Percentiles rank a stretch among this genome's conserved stretches.
phyloP scores from a whole-genome alignment of 2,888 invertebrate species.

The Gastracanthus pulcherrimus region DNA sequence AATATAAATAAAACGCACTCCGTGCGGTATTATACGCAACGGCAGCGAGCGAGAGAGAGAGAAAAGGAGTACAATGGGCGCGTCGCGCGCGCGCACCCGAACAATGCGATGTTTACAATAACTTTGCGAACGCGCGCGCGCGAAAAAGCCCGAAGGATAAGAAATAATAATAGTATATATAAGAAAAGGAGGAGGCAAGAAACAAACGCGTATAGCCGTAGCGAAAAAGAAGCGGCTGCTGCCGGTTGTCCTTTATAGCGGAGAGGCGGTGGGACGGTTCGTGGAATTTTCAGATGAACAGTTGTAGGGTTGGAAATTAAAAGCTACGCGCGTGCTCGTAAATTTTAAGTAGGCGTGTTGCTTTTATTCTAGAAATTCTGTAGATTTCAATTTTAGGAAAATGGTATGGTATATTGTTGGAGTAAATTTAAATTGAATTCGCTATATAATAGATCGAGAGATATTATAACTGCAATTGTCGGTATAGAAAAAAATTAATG shows the following conservation, averaged over 20 bases:
- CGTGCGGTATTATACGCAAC: too few relatives aligned
- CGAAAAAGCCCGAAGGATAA: constrained; percentile 40
- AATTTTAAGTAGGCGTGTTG: too few relatives aligned
- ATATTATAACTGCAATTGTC: too few relatives aligned
- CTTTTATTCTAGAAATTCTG: too few relatives aligned
- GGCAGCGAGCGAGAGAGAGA: neutral
- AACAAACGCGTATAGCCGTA: constrained; percentile 44
- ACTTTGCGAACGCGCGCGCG: constrained; percentile 24
- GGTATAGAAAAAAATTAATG: too few relatives aligned
- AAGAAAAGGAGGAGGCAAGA: constrained; percentile 29
- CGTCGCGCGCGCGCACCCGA: constrained; percentile 28
- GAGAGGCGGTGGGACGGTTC: constrained; percentile 16
- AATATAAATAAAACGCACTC: constrained; percentile 48
- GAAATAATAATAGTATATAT: constrained; percentile 50
- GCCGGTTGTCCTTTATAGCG: constrained; percentile 18
- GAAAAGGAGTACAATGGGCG: constrained; percentile 47
- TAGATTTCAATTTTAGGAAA: neutral
- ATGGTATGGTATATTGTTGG: neutral
- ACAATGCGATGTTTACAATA: constrained; percentile 56
- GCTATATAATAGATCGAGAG: too few relatives aligned
- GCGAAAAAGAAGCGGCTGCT: constrained; percentile 25
- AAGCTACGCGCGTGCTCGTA: too few relatives aligned
- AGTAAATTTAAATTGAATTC: too few relatives aligned
- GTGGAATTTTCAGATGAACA: constrained; percentile 13
- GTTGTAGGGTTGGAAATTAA: constrained; percentile 18